These are phyloP conservation scores for Limulus polyphemus DNA, from an alignment of 2,888 invertebrate genomes.

Conservation along the genomic window DNA sequence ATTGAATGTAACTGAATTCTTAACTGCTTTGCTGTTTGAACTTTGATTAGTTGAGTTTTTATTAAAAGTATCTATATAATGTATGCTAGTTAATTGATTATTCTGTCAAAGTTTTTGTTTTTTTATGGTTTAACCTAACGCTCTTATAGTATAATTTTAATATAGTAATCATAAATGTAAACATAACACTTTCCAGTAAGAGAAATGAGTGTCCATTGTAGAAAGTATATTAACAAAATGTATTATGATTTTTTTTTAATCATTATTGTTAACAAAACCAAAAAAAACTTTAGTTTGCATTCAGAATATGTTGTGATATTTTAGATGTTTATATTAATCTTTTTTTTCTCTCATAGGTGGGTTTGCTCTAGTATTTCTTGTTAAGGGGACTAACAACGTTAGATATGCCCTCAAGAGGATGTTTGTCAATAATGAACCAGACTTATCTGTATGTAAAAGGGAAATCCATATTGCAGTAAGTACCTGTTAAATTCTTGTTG, in stretches of 20 bases:
- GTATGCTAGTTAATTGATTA: too few species aligned
- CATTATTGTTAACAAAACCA: background rate
- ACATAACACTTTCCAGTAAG: background rate
- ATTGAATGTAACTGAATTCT: too few species aligned
- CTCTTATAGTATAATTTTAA: too few species aligned
- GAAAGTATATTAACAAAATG: background rate
- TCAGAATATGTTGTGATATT: background rate
- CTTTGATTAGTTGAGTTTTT: too few species aligned
- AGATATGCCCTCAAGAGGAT: constrained; percentile 79
- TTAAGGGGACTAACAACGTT: constrained; percentile 50
- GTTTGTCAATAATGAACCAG: constrained; percentile 81
- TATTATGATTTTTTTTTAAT: background rate
- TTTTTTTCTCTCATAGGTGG: constrained; percentile 50
- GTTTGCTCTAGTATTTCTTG: constrained; percentile 82
- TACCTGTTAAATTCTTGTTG: constrained; percentile 24
- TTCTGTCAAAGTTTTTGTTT: too few species aligned
- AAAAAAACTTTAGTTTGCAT: background rate
- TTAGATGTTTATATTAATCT: too few species aligned
- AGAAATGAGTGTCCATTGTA: background rate
- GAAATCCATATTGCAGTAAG: constrained; percentile 84
- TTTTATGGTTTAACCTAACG: too few species aligned
- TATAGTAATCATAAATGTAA: background rate
- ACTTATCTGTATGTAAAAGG: constrained; percentile 71
- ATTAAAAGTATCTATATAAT: too few species aligned
- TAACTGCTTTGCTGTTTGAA: too few species aligned